Evolutionary conservation across 2,113 vertebrate genomes (phyloP).

Genomic region (Upupa epops): DNA sequence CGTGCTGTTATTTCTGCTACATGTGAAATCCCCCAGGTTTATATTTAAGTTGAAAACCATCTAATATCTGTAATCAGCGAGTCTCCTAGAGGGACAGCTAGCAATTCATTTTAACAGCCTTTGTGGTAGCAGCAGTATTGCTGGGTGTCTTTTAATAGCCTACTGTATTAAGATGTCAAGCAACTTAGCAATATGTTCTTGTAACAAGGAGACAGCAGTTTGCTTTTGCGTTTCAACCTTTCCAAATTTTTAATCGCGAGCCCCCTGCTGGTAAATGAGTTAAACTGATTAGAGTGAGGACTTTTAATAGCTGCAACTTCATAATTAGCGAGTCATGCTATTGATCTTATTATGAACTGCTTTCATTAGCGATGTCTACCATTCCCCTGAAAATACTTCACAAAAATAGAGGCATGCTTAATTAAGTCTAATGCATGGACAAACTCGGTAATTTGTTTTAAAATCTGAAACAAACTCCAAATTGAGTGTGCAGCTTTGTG

Average conservation of each 20-base stretch:
- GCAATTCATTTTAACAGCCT: slow-evolving; percentile 18
- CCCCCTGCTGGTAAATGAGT: slow-evolving; percentile 10
- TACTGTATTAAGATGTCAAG: neutral
- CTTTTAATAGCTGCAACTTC: neutral
- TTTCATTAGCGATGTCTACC: slow-evolving; percentile 13
- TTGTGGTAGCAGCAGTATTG: neutral
- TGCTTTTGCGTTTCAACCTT: neutral
- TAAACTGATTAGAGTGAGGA: slow-evolving; percentile 2
- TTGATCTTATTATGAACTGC: slow-evolving; percentile 39
- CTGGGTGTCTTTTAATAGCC: neutral
- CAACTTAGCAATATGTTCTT: neutral
- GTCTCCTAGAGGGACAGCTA: neutral
- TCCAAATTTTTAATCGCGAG: slow-evolving; percentile 26
- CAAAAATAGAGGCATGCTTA: slow-evolving; percentile 23
- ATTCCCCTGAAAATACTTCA: slow-evolving; percentile 17
- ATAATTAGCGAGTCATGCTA: slow-evolving; percentile 34
- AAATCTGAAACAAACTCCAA: slow-evolving; percentile 22
- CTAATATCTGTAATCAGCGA: neutral
- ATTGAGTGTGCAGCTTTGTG: neutral
- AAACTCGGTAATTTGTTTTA: slow-evolving; percentile 25
- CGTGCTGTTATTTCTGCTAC: neutral
- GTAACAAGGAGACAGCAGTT: neutral
- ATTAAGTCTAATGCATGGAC: slow-evolving; percentile 50
- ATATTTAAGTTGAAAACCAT: slow-evolving; percentile 24
- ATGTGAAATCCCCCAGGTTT: slow-evolving; percentile 1